These are phyloP conservation scores for Pseudotriccus pelzelni DNA, from an alignment of 2,797 vertebrate genomes.

Conservation along the genomic window DNA sequence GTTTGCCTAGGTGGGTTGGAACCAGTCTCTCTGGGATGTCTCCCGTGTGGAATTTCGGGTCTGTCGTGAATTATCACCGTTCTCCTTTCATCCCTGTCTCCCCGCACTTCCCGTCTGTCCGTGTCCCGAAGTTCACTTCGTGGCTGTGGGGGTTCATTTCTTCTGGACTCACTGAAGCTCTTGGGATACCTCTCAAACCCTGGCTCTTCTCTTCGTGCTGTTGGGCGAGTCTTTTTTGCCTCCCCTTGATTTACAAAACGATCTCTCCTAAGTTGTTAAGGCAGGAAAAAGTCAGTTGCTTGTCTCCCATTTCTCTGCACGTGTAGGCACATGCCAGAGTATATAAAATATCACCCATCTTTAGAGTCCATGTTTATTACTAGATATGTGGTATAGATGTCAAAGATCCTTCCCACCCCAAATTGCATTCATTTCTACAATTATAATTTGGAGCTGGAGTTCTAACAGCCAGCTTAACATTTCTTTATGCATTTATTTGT, in stretches of 20 bases:
- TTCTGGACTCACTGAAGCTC: slow-evolving; percentile 86
- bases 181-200: slow-evolving; percentile 92
- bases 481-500: background rate
- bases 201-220: slow-evolving; percentile 83
- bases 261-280: slow-evolving; percentile 81
- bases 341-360: background rate
- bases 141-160: slow-evolving; percentile 82
- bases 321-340: background rate
- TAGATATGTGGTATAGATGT: background rate
- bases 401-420: background rate
- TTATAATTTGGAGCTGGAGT: background rate
- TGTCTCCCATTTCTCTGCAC: background rate
- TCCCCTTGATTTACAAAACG: slow-evolving; percentile 90
- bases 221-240: slow-evolving; percentile 88
- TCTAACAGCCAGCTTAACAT: background rate
- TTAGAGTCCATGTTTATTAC: background rate
- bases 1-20: slow-evolving; percentile 77
- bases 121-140: slow-evolving; percentile 87
- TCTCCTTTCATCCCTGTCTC: slow-evolving; percentile 86
- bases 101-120: slow-evolving; percentile 88
- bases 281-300: background rate
- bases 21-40: slow-evolving; percentile 84
- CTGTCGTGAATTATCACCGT: slow-evolving; percentile 86
- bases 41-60: slow-evolving; percentile 82
- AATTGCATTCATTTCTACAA: background rate